A percentile compares a stretch with the other conserved stretches of the same genome.
These are phyloP conservation scores for Eutrigla gurnardus DNA, from an alignment of 2,797 vertebrate genomes.

Conservation along the genomic window DNA sequence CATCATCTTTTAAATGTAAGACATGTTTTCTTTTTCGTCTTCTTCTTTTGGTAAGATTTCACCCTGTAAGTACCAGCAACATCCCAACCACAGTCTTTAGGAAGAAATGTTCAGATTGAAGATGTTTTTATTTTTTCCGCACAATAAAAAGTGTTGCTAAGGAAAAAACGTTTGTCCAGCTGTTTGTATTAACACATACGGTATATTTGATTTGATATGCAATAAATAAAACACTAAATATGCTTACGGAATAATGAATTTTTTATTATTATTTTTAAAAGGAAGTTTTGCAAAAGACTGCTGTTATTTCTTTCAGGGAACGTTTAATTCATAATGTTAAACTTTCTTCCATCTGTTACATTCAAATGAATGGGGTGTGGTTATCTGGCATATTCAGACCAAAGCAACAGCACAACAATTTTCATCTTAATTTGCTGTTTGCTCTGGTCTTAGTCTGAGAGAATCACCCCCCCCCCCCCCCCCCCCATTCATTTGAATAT, in stretches of 20 bases:
- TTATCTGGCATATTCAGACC: no score
- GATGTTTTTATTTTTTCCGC: conserved; percentile 62
- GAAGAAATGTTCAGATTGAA: conserved; percentile 23
- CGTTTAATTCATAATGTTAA: not conserved
- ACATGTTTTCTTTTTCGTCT: conserved; percentile 1
- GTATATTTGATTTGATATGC: not conserved
- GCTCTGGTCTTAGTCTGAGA: not conserved
- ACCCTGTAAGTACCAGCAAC: conserved; percentile 16
- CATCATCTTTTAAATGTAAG: conserved; percentile 25
- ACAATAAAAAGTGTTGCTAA: conserved; percentile 69
- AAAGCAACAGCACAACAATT: no score
- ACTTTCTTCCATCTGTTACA: not conserved
- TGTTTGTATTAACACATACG: conserved; percentile 24
- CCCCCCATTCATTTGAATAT: no score
- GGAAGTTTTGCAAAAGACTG: not conserved
- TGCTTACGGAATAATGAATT: not conserved
- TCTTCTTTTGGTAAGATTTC: conserved; percentile 19
- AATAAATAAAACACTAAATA: not conserved
- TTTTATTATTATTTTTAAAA: not conserved
- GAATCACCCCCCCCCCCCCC: no score
- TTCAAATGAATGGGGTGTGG: not conserved
- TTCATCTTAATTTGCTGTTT: not conserved
- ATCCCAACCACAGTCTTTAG: conserved; percentile 15
- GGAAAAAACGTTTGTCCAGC: conserved; percentile 33
- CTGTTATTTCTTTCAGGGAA: not conserved